phyloP scores from a whole-genome alignment of 1,140 invertebrate species.

The Drosophila asahinai region DNA sequence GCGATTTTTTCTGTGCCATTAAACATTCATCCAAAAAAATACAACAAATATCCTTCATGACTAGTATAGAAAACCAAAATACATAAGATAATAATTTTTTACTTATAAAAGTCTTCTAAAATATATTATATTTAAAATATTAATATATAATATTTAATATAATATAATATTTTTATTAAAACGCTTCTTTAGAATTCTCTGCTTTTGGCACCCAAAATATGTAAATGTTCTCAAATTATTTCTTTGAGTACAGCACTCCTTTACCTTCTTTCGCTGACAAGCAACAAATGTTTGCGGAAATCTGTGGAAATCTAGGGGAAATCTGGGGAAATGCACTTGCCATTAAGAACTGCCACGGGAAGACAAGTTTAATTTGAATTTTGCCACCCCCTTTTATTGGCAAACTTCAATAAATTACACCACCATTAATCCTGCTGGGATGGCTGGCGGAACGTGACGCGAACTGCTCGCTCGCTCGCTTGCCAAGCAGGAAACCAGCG shows the following conservation, averaged over 20 bases:
- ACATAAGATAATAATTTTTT: no score
- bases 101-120: no score
- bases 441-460: slow-evolving; percentile 31
- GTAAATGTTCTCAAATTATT: background rate
- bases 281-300: slow-evolving; percentile 68
- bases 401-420: slow-evolving; percentile 64
- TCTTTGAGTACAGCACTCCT: slow-evolving; percentile 1
- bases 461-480: slow-evolving; percentile 1
- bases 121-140: no score
- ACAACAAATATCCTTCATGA: no score
- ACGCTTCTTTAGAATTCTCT: no score
- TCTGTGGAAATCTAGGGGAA: slow-evolving; percentile 56
- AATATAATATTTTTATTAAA: no score
- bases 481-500: slow-evolving; percentile 30
- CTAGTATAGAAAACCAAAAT: no score
- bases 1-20: no score
- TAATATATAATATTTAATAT: no score
- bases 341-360: slow-evolving; percentile 40
- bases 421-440: slow-evolving; percentile 63
- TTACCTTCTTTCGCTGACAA: slow-evolving; percentile 43
- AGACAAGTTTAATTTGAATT: slow-evolving; percentile 61
- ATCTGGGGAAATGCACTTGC: slow-evolving; percentile 58
- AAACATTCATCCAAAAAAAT: no score
- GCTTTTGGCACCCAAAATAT: no score
- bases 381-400: slow-evolving; percentile 53